Base-by-base conservation (phyloP, 2,113 vertebrate genomes). In the Callithrix jacchus region DNA sequence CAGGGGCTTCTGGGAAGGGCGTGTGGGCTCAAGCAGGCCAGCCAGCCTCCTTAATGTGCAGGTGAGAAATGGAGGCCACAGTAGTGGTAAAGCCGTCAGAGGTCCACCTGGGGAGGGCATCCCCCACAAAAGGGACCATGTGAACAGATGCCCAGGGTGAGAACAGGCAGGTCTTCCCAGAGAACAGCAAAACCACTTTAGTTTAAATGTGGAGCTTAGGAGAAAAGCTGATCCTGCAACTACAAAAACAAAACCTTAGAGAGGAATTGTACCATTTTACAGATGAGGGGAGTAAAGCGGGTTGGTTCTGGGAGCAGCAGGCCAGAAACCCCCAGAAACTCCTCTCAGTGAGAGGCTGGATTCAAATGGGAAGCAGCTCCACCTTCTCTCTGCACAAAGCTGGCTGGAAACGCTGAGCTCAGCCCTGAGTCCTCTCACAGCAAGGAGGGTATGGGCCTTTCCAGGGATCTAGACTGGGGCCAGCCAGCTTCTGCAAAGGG, bases 41-140 rank as follows among this genome's bases (percentile, higher is more conserved):
- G 27, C 3, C 42, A 73, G 52, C 61, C 20, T 47, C 37, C 6
- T 49, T 56, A 3, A 14, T 9, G 17, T 56, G 1, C 40, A 21
- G 9, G 56, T 13, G 61, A 56, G 52, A 21, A 21, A 74, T 70
- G 3, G 52, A 88, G 61, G 73, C 37, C 35, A 7, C 27, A 0
- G 17, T 5, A 18, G 13, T 3, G 10, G 64, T 4, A 4, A 37
- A 42, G n/a, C 5, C 25, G 45, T 6, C 3, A 0, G 45, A 10
- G 13, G 6, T n/a, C 47, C 40, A n/a, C 0, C 30, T 0, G 14
- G 54, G 30, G 25, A 35, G 17, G 32, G 42, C 2, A 2, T 0
- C 13, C 27, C 73, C 0, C 0, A 52, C 74, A 4, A 32, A 30
- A 20, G 47, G n/a, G 37, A 7, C 4, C 0, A 0, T 16, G 45